Conservation (phyloP, 2,113 vertebrate species). For the Calyptomena viridis region DNA sequence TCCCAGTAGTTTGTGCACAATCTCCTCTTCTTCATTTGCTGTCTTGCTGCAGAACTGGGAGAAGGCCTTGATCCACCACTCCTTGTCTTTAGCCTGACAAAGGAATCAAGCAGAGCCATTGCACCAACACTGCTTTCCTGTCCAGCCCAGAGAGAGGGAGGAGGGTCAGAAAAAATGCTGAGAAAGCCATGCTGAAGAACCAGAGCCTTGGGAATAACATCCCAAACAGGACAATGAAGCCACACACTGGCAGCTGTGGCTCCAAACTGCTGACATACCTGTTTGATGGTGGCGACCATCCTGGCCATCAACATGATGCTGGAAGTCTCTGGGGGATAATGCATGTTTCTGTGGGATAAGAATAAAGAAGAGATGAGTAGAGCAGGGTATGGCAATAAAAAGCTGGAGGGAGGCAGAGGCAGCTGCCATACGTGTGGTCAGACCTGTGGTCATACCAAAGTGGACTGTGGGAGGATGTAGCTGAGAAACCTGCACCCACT, state of each 20-base stretch:
- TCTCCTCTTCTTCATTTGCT: slow-evolving; percentile 93
- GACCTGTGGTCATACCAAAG: background rate
- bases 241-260: accelerated
- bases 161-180: background rate
- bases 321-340: slow-evolving; percentile 95
- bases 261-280: slow-evolving; percentile 71
- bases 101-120: background rate
- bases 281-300: slow-evolving; percentile 93
- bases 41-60: slow-evolving; percentile 94
- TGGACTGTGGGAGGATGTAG: accelerated
- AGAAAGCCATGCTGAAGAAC: background rate
- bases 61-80: slow-evolving; percentile 88
- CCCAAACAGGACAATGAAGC: background rate
- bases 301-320: slow-evolving; percentile 96
- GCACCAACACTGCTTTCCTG: background rate
- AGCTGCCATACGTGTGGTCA: background rate
- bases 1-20: slow-evolving; percentile 93
- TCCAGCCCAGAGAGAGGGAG: background rate
- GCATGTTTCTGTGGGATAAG: slow-evolving; percentile 81
- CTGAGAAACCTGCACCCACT: background rate
- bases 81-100: slow-evolving; percentile 90
- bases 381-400: background rate
- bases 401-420: background rate
- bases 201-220: background rate
- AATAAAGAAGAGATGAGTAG: background rate